These are phyloP conservation scores for Hippocampus abdominalis DNA, from an alignment of 2,113 vertebrate genomes.

Conservation along the genomic window DNA sequence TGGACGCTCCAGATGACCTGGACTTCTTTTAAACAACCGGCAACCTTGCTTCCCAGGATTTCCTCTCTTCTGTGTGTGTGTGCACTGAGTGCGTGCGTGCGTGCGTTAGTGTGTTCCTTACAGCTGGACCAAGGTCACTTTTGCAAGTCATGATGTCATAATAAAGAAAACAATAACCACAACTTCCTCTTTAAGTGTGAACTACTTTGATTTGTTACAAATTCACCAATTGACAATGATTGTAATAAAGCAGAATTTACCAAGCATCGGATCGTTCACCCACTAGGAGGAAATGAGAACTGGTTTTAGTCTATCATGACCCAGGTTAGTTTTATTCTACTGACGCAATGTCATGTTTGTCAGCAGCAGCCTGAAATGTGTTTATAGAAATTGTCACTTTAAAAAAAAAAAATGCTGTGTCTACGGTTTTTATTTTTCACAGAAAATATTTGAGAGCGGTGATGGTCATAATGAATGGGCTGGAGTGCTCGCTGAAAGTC, in stretches of 20 bases:
- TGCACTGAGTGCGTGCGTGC: background rate
- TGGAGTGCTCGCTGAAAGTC: too few relatives aligned
- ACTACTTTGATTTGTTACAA: background rate
- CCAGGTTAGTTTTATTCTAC: background rate
- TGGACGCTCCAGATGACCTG: constrained; percentile 87
- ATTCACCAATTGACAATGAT: background rate
- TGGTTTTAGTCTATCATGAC: background rate
- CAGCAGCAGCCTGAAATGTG: too few relatives aligned
- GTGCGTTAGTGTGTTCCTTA: background rate
- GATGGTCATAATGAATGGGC: too few relatives aligned
- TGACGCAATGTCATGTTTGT: too few relatives aligned
- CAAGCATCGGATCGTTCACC: background rate
- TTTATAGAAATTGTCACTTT: too few relatives aligned
- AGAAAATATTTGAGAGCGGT: too few relatives aligned
- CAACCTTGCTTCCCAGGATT: background rate
- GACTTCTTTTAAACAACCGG: constrained; percentile 81
- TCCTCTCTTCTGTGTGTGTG: background rate
- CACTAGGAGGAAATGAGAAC: background rate
- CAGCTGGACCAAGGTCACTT: background rate
- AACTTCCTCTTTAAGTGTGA: background rate
- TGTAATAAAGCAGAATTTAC: background rate
- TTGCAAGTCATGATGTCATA: background rate
- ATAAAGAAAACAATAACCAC: background rate
- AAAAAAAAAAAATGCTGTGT: too few relatives aligned
- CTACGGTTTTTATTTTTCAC: too few relatives aligned